Conservation (phyloP, 92 coral and sea anemone genomes). For the Porites lobata region DNA sequence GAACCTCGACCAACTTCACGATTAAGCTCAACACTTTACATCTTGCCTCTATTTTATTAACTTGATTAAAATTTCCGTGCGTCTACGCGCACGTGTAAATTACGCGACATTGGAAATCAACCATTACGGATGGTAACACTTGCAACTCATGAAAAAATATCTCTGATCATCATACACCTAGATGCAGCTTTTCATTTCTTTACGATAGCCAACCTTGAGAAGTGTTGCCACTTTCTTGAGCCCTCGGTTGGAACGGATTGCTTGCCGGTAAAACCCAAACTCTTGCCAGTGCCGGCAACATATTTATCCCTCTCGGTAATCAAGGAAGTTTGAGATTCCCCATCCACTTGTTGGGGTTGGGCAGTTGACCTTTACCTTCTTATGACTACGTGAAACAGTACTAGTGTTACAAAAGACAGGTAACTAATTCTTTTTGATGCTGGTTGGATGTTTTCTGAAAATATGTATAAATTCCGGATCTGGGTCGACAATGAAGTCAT, state of each 20-base stretch:
- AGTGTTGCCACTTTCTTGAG: constrained; percentile 66
- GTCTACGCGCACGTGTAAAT: too few species aligned
- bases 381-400: not conserved
- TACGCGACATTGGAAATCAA: too few species aligned
- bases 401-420: not conserved
- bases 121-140: constrained; percentile 48
- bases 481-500: constrained; percentile 40
- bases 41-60: too few species aligned
- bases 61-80: too few species aligned
- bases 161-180: constrained; percentile 27
- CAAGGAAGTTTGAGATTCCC: not conserved
- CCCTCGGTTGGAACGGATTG: constrained; percentile 56
- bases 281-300: constrained; percentile 25
- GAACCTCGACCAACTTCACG: too few species aligned
- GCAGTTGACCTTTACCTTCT: constrained; percentile 2
- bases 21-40: too few species aligned
- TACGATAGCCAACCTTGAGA: constrained; percentile 63
- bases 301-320: constrained; percentile 19
- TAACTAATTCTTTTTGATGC: constrained; percentile 12
- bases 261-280: constrained; percentile 45
- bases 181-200: constrained; percentile 42
- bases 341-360: constrained; percentile 29
- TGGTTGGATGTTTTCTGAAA: constrained; percentile 15
- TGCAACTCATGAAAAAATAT: constrained; percentile 52
- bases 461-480: constrained; percentile 22